These are phyloP conservation scores for Ceratina australensis DNA, from an alignment of 1,140 invertebrate species.

Conservation along the genomic window DNA sequence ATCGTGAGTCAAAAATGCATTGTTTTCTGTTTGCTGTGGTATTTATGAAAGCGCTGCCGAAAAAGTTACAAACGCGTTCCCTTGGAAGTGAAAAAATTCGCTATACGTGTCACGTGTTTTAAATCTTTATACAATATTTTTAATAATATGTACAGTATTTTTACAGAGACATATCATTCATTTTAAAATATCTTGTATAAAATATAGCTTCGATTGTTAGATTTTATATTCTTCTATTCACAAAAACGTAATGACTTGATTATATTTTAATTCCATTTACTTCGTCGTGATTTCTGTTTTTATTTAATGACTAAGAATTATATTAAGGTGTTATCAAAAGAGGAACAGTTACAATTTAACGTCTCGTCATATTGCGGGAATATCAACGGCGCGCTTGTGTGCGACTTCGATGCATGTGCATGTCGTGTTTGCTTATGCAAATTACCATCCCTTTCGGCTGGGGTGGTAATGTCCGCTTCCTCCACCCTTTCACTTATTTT, in stretches of 20 bases:
- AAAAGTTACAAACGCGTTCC: constrained; percentile 5
- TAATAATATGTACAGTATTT: neutral
- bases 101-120: no score
- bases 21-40: neutral
- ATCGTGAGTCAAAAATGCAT: constrained; percentile 81
- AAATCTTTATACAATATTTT: neutral
- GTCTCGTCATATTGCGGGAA: neutral
- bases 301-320: neutral
- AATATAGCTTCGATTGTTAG: neutral
- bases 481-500: constrained; percentile 1
- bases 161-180: neutral
- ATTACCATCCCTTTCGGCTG: constrained; percentile 4
- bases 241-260: neutral
- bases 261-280: no score
- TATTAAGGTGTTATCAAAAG: neutral
- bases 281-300: neutral
- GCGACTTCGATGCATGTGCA: constrained; percentile 38
- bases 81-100: neutral
- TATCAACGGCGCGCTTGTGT: constrained; percentile 13
- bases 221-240: neutral
- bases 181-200: neutral
- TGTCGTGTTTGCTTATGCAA: constrained; percentile 35
- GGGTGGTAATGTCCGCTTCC: constrained; percentile 11
- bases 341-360: neutral
- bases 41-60: neutral